A percentile compares a stretch with the other conserved stretches of the same genome.
Conservation (phyloP, 1,140 invertebrate genomes). For the Polyergus mexicanus region DNA sequence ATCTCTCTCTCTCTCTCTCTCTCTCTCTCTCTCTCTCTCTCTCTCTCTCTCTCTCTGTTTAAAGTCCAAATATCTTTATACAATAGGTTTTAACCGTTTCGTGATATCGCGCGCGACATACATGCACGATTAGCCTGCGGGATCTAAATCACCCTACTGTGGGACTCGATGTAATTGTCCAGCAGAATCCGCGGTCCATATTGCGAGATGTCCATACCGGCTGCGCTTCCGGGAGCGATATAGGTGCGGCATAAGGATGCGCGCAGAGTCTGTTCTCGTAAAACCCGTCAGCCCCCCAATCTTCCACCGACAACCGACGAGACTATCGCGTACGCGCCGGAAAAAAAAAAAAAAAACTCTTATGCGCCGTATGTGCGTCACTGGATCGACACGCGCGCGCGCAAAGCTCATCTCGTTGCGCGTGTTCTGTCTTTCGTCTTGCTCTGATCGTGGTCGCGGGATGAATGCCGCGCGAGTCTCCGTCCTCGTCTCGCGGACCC, state of each 20-base stretch:
- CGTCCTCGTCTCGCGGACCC: constrained; percentile 69
- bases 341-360: constrained; percentile 50
- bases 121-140: neutral
- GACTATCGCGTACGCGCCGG: constrained; percentile 25
- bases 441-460: constrained; percentile 70
- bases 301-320: constrained; percentile 33
- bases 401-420: constrained; percentile 1
- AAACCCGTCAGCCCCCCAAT: constrained; percentile 9
- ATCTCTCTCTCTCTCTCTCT: neutral
- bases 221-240: neutral
- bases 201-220: neutral
- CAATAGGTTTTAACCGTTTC: neutral
- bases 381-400: neutral
- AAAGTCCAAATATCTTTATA: neutral
- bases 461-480: constrained; percentile 71
- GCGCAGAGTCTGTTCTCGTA: constrained; percentile 10
- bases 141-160: neutral
- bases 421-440: constrained; percentile 66
- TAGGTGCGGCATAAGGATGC: neutral
- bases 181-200: constrained; percentile 21
- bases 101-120: neutral
- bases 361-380: constrained; percentile 10
- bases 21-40: too few species aligned
- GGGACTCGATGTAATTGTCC: constrained; percentile 18
- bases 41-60: too few species aligned